These are phyloP conservation scores for Leuciscus waleckii DNA, from an alignment of 2,797 vertebrate genomes.

Conservation along the genomic window DNA sequence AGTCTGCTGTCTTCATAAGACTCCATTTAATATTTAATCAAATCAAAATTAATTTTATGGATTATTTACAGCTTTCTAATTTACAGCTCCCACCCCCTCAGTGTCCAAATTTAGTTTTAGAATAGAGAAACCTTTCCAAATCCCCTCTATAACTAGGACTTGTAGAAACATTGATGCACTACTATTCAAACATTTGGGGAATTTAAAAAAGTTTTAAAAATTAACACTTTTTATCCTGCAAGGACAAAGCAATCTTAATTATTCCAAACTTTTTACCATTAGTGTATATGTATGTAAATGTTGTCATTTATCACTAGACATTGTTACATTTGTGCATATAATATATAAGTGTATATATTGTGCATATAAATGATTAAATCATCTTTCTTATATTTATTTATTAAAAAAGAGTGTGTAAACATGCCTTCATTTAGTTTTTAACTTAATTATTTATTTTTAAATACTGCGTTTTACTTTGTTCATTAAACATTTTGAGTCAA, in stretches of 20 bases:
- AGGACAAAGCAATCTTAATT: not conserved
- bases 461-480: not conserved
- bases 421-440: not conserved
- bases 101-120: not conserved
- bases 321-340: not conserved
- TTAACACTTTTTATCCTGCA: not conserved
- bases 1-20: constrained; percentile 58
- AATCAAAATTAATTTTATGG: not conserved
- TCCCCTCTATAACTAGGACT: not conserved
- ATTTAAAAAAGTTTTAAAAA: not conserved
- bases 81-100: constrained; percentile 35
- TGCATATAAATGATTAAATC: not conserved
- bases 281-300: not conserved
- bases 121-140: not conserved
- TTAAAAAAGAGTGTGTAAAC: not conserved
- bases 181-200: not conserved
- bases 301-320: not conserved
- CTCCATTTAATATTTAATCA: not conserved
- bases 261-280: not conserved
- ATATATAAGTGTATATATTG: not conserved
- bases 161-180: not conserved
- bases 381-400: not conserved
- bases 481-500: not conserved
- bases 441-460: not conserved
- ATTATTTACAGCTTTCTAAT: not conserved